Conservation (phyloP, 2,888 invertebrate genomes). For the Himalopsyche tibetana region DNA sequence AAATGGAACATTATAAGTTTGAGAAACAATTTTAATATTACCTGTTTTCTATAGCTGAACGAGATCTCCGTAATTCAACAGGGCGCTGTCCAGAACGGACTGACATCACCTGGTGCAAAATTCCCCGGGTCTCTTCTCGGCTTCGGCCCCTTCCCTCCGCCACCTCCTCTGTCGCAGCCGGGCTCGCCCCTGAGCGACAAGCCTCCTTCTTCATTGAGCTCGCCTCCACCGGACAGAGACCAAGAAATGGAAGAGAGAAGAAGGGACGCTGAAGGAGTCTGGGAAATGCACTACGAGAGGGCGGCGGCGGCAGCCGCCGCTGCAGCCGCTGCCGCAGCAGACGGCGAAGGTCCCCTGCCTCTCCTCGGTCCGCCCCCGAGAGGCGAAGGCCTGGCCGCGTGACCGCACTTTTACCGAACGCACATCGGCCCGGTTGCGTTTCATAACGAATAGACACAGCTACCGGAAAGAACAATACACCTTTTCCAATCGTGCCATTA, state of each 20-base stretch:
- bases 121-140: conserved; percentile 88
- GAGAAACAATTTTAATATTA: neutral
- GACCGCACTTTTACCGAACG: conserved; percentile 72
- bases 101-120: conserved; percentile 78
- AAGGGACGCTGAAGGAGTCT: conserved; percentile 67
- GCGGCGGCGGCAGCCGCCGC: conserved; percentile 72
- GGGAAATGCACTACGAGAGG: conserved; percentile 71
- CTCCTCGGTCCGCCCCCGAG: conserved; percentile 80
- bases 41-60: conserved; percentile 79
- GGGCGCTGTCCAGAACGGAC: conserved; percentile 83
- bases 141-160: conserved; percentile 79
- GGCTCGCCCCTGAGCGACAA: conserved; percentile 73
- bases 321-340: conserved; percentile 69
- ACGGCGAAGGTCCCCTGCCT: conserved; percentile 76
- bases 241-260: conserved; percentile 65
- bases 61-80: conserved; percentile 88
- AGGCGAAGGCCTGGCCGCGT: conserved; percentile 86
- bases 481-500: conserved; percentile 15
- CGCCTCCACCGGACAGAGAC: conserved; percentile 73
- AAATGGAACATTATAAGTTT: too few species aligned
- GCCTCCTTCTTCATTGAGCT: conserved; percentile 74
- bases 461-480: conserved; percentile 42
- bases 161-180: conserved; percentile 75
- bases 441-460: conserved; percentile 35
- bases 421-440: conserved; percentile 43